phyloP scores from a whole-genome alignment of 2,888 invertebrate species.

The Sarcophaga subvicina region DNA sequence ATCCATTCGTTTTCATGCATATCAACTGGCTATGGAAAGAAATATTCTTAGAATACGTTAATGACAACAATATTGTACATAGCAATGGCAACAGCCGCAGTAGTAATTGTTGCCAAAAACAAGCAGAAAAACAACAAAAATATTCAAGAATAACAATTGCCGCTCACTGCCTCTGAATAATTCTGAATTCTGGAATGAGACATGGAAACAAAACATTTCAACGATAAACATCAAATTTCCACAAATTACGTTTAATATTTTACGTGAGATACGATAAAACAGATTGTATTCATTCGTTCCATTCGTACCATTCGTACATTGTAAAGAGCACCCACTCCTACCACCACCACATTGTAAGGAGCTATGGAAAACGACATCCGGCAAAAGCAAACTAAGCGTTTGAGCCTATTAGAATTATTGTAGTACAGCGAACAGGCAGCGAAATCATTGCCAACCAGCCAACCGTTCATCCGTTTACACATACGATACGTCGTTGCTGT shows the following conservation, averaged over 20 bases:
- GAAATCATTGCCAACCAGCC: background rate
- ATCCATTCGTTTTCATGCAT: background rate
- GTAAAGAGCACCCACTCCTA: too few relatives aligned
- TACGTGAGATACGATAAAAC: slow-evolving; percentile 79
- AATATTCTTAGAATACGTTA: slow-evolving; percentile 20
- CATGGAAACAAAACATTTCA: slow-evolving; percentile 78
- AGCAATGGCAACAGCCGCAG: slow-evolving; percentile 10
- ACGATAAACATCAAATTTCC: slow-evolving; percentile 82
- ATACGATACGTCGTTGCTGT: background rate
- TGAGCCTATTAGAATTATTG: background rate
- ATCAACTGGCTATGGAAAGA: slow-evolving; percentile 14
- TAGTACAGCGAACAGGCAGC: background rate
- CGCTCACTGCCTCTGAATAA: slow-evolving; percentile 49
- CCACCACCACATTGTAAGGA: too few relatives aligned
- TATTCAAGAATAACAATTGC: slow-evolving; percentile 44
- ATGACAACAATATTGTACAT: background rate
- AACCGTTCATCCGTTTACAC: background rate
- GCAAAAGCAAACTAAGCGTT: background rate
- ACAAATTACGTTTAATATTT: slow-evolving; percentile 81
- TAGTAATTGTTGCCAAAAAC: background rate
- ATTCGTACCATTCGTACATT: background rate
- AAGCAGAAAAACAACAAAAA: background rate
- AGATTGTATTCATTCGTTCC: slow-evolving; percentile 71
- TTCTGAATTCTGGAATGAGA: slow-evolving; percentile 5
- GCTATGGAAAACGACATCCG: background rate